phyloP scores from a whole-genome alignment of 2,797 vertebrate genomes.

The Acridotheres tristis region DNA sequence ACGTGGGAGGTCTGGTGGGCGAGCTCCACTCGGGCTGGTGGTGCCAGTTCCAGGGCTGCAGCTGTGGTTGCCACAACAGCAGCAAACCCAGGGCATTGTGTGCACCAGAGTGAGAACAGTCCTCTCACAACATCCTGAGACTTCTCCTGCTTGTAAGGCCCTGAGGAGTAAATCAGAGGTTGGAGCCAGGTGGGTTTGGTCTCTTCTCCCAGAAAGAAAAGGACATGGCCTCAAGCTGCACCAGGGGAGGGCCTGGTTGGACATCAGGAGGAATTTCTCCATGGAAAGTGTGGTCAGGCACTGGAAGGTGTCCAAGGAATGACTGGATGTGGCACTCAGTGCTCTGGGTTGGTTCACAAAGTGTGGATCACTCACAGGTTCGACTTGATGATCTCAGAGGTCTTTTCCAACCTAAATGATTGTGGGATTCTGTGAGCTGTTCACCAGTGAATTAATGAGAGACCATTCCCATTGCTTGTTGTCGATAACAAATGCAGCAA shows the following conservation, averaged over 20 bases:
- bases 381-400: background rate
- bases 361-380: background rate
- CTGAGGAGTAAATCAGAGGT: background rate
- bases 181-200: background rate
- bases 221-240: background rate
- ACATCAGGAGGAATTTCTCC: background rate
- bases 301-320: background rate
- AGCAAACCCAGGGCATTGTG: background rate
- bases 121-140: background rate
- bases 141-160: background rate
- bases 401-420: background rate
- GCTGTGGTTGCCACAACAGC: background rate
- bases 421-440: background rate
- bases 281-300: background rate
- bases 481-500: background rate
- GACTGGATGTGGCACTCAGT: background rate
- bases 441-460: slow-evolving; percentile 41
- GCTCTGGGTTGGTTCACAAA: background rate
- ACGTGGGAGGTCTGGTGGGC: slow-evolving; percentile 1
- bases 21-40: background rate
- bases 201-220: background rate
- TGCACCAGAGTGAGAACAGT: background rate
- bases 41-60: background rate
- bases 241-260: background rate
- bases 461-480: slow-evolving; percentile 29